A percentile compares a stretch with the other conserved stretches of the same genome.
phyloP scores from a whole-genome alignment of 2,797 vertebrate species.

The Fundulus diaphanus region DNA sequence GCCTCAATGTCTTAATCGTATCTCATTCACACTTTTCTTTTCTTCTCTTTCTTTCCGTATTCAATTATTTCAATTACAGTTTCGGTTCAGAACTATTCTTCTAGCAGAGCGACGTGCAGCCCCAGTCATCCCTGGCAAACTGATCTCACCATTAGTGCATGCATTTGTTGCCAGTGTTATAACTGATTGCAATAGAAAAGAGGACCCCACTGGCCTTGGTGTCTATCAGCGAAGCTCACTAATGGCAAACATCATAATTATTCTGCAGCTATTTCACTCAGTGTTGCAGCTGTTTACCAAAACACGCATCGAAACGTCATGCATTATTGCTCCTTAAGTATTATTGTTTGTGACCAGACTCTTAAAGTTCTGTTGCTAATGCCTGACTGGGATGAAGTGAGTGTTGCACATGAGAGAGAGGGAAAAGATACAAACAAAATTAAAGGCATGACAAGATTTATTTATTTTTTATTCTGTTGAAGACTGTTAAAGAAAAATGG shows the following conservation, averaged over 20 bases:
- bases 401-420: neutral
- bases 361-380: neutral
- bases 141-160: neutral
- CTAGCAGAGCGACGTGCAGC: constrained; percentile 17
- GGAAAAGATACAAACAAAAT: neutral
- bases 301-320: neutral
- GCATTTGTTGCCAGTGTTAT: neutral
- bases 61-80: constrained; percentile 55
- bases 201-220: neutral
- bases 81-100: constrained; percentile 22
- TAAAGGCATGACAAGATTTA: neutral
- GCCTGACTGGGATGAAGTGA: neutral
- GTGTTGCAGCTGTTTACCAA: neutral
- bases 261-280: neutral
- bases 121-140: constrained; percentile 23
- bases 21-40: constrained; percentile 29
- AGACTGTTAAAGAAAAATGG: neutral
- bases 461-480: neutral
- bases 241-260: neutral
- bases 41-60: constrained; percentile 38
- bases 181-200: neutral
- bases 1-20: constrained; percentile 45
- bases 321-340: neutral
- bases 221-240: neutral
- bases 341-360: neutral